Evolutionary conservation across 2,113 vertebrate species (phyloP), one percentile per base, ranked within the genome.

Genomic region (Tor tambroides): DNA sequence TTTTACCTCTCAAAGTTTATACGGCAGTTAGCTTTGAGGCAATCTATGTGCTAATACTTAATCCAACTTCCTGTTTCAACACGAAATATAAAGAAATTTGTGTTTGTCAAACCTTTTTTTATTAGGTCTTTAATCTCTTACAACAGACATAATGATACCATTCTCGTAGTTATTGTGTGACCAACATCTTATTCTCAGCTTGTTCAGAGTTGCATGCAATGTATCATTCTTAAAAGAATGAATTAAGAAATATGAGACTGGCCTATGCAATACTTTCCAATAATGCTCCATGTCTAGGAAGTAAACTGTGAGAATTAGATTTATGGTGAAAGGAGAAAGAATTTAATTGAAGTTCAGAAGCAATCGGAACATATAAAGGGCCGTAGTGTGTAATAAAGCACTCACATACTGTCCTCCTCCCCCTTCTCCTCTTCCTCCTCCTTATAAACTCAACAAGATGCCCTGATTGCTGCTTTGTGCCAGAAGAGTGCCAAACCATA

Each of bases 331-430:
- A 59, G 77, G 12, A 63, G n/a, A 63, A 76, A 71, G 67, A 88
- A 89, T 87, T 89, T 90, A 90, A 89, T 65, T 17, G 86, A 92
- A 76, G 49, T 59, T 67, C 1, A 19, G 41, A 23, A 54, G 65
- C 28, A 30, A 88, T 85, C 28, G 72, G 84, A 80, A 86, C 17
- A 72, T 91, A 77, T 63, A 63, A 80, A 63, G 32, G 6, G 35
- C 32, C 54, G 3, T 15, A 61, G 9, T 38, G 23, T 80, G 78
- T 38, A 26, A 80, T 61, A 80, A 61, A 80, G 11, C 32, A 35
- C 30, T 79, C 10, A 79, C 19, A 32, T 17, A 6, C 28, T 79
- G 17, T 56, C 49, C 49, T 56, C 26, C 76, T 78, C 19, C 26
- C 19, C 63, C 65, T 17, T 78, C 14, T 79, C 49, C 28, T 32